Percentiles rank a stretch among this genome's conserved stretches.
These are phyloP conservation scores for Eudemis profundana DNA, from an alignment of 2,888 invertebrate species.

Conservation along the genomic window DNA sequence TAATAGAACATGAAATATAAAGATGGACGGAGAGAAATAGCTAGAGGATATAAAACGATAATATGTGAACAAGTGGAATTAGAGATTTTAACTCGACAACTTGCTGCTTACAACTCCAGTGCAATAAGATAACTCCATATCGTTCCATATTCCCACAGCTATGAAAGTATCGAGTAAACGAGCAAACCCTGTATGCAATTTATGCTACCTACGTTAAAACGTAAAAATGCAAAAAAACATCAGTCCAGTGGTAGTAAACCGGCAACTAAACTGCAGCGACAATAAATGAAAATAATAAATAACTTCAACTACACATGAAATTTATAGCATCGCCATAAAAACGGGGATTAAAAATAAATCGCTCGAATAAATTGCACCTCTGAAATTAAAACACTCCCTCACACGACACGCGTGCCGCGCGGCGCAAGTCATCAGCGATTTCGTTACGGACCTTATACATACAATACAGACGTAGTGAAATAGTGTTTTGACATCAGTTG, in stretches of 20 bases:
- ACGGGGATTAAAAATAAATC: constrained; percentile 86
- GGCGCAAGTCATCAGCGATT: constrained; percentile 48
- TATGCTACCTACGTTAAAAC: no score
- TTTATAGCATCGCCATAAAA: constrained; percentile 83
- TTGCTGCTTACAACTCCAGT: neutral
- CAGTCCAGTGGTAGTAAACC: constrained; percentile 44
- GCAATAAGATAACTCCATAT: neutral
- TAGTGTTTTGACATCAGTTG: no score
- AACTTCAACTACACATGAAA: constrained; percentile 79
- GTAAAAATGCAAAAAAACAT: constrained; percentile 41
- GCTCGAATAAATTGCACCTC: constrained; percentile 85
- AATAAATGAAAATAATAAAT: constrained; percentile 64
- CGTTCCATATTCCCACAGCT: neutral
- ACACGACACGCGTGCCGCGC: constrained; percentile 71
- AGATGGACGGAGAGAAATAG: no score
- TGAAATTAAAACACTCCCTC: constrained; percentile 85
- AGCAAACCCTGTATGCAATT: neutral
- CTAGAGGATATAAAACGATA: neutral
- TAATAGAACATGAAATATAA: no score
- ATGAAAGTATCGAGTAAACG: neutral
- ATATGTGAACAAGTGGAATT: neutral
- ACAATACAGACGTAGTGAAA: no score
- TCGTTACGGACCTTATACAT: constrained; percentile 32
- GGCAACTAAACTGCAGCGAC: constrained; percentile 53
- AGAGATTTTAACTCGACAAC: neutral